phyloP scores from a whole-genome alignment of 2,797 vertebrate species.

The Austrolebias charrua region DNA sequence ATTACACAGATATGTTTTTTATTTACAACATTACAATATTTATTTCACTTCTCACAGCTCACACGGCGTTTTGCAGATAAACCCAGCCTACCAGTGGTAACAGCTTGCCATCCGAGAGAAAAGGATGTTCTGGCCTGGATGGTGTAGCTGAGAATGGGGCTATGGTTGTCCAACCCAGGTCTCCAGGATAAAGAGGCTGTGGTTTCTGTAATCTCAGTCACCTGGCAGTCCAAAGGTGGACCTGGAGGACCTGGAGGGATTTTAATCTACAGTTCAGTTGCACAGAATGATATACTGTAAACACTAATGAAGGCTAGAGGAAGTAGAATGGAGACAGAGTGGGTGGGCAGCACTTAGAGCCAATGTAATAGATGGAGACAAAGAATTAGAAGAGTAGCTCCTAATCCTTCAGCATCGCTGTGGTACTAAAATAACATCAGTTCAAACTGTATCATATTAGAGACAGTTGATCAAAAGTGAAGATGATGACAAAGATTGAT shows the following conservation, averaged over 20 bases:
- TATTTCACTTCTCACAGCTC: conserved; percentile 11
- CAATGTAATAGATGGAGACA: conserved; percentile 1
- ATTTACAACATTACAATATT: conserved; percentile 41
- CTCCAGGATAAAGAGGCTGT: conserved; percentile 96
- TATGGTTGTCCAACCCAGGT: conserved; percentile 95
- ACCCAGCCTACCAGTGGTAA: conserved; percentile 90
- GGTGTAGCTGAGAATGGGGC: conserved; percentile 92
- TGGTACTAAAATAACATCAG: background rate
- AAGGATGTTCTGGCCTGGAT: conserved; percentile 96
- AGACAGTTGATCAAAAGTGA: background rate
- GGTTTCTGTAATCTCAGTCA: conserved; percentile 93
- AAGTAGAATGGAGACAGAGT: background rate
- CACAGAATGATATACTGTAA: conserved; percentile 1
- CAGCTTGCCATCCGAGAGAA: conserved; percentile 97
- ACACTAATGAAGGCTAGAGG: conserved; percentile 29
- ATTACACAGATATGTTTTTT: conserved; percentile 58
- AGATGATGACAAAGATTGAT: background rate
- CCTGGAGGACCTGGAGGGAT: conserved; percentile 88
- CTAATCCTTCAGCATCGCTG: background rate
- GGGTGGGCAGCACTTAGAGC: background rate
- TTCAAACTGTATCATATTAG: background rate
- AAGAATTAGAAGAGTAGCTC: conserved; percentile 2
- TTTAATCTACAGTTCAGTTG: conserved; percentile 22
- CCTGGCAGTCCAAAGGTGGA: conserved; percentile 88
- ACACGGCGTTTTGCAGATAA: conserved; percentile 13